phyloP scores from a whole-genome alignment of 1,140 invertebrate species.

The Dryas iulia region DNA sequence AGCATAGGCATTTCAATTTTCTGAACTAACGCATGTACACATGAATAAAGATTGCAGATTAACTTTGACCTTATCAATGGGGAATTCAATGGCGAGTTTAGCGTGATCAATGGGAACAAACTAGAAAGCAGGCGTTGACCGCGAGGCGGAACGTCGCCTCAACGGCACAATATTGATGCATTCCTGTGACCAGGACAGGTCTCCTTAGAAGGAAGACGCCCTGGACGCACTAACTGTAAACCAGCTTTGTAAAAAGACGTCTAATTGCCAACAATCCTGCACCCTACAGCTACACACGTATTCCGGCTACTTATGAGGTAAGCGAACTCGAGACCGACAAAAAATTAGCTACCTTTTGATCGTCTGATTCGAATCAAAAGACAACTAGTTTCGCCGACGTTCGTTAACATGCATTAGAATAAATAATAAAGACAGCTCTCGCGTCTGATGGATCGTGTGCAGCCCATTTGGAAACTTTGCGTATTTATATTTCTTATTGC shows the following conservation, averaged over 20 bases:
- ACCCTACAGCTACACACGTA: slow-evolving; percentile 32
- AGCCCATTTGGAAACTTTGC: slow-evolving; percentile 14
- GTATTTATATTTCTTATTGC: slow-evolving; percentile 19
- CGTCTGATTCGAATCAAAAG: slow-evolving; percentile 22
- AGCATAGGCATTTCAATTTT: not conserved
- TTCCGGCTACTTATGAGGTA: slow-evolving; percentile 33
- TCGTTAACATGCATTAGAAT: slow-evolving; percentile 32
- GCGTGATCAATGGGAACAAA: slow-evolving; percentile 33
- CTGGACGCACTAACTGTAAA: slow-evolving; percentile 66
- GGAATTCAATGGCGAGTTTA: slow-evolving; percentile 23
- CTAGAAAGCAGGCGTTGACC: slow-evolving; percentile 47
- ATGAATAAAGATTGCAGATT: slow-evolving; percentile 20
- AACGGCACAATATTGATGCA: slow-evolving; percentile 63
- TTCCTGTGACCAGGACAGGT: slow-evolving; percentile 55
- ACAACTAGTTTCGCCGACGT: slow-evolving; percentile 17
- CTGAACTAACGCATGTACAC: not conserved
- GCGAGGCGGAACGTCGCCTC: slow-evolving; percentile 28
- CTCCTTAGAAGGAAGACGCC: slow-evolving; percentile 61
- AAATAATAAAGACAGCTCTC: slow-evolving; percentile 28
- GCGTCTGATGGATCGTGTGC: slow-evolving; percentile 23
- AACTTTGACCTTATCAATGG: slow-evolving; percentile 26
- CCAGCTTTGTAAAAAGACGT: slow-evolving; percentile 52
- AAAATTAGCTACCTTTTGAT: slow-evolving; percentile 23
- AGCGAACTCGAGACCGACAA: slow-evolving; percentile 26
- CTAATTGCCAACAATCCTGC: slow-evolving; percentile 48